These are phyloP conservation scores for Mnemiopsis leidyi DNA, from an alignment of 37 sponge, comb jelly and placozoan species.

Conservation along the genomic window DNA sequence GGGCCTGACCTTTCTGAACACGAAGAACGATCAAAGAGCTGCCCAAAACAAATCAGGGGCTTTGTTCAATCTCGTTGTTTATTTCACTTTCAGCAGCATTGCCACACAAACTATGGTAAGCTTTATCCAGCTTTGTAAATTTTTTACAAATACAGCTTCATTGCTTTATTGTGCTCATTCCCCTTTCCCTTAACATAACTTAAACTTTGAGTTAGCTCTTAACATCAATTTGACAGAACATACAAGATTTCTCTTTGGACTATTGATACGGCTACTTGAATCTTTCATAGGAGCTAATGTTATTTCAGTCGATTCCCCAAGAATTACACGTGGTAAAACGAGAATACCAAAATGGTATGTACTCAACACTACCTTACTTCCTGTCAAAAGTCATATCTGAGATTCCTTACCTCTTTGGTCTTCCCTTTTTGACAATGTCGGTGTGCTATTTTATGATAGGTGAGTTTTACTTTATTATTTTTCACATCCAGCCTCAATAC, in stretches of 20 bases:
- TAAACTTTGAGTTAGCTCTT: no score
- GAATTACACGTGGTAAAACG: constrained; percentile 26
- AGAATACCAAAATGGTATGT: constrained; percentile 65
- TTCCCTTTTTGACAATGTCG: neutral
- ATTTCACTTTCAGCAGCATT: constrained; percentile 16
- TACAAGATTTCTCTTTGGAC: no score
- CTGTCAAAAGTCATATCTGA: constrained; percentile 42
- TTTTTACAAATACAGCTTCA: no score
- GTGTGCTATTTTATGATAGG: constrained; percentile 59
- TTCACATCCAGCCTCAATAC: neutral
- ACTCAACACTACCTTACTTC: constrained; percentile 51
- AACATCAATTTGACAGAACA: no score
- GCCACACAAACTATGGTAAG: constrained; percentile 23
- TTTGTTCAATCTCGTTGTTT: constrained; percentile 21
- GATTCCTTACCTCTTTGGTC: neutral
- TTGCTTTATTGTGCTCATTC: no score
- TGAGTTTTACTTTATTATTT: no score
- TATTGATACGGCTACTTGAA: no score
- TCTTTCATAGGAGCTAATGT: no score
- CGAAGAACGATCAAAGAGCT: constrained; percentile 12
- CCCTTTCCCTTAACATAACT: no score
- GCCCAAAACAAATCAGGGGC: constrained; percentile 60
- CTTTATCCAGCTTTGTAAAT: no score
- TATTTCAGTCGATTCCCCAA: constrained; percentile 42
- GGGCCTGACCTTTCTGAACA: constrained; percentile 58